Evolutionary conservation across 1,140 invertebrate genomes (phyloP), one percentile per base, ranked within the genome.

Genomic region (Latrodectus geometricus): DNA sequence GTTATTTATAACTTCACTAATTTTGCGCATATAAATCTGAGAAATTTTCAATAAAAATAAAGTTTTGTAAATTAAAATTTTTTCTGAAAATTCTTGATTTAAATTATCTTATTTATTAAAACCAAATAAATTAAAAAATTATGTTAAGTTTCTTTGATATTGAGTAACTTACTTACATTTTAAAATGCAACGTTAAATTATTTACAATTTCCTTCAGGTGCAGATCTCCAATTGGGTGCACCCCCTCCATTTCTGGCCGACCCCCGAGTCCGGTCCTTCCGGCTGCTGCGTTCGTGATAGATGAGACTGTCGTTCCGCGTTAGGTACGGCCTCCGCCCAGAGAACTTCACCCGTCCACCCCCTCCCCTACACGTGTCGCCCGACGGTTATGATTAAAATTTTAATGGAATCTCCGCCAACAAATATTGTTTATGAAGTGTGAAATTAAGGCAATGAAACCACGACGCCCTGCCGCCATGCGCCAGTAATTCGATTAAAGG

Each of bases 341-440:
- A 23, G 52, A 66, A 56, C 52, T 49, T 56, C 56, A 54, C n/a
- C 17, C 52, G 11, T 20, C 68, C n/a, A 20, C 50, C 56, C 66
- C 68, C 66, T 49, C 77, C 85, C 66, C 52, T 49, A 86, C 76
- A 76, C 75, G 85, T 87, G 74, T 77, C 82, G 61, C 9, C 76
- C 85, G 76, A 72, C 85, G 66, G 76, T 87, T 87, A 87, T 87
- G 85, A 87, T 87, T 87, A 87, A 87, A 87, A 87, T 87, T 87
- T 87, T 87, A 87, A 87, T 87, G 77, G 85, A 87, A 87, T 87
- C 85, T 87, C 85, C 76, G 85, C 85, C 76, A 56, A 80, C 85
- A 87, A 87, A 87, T 87, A 87, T 87, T 87, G 85, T 87, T 87
- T 87, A 87, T 87, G 85, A 87, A 87, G 85, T 87, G 85, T 87